phyloP scores from a whole-genome alignment of 2,113 vertebrate genomes.

The Paradisaea rubra region DNA sequence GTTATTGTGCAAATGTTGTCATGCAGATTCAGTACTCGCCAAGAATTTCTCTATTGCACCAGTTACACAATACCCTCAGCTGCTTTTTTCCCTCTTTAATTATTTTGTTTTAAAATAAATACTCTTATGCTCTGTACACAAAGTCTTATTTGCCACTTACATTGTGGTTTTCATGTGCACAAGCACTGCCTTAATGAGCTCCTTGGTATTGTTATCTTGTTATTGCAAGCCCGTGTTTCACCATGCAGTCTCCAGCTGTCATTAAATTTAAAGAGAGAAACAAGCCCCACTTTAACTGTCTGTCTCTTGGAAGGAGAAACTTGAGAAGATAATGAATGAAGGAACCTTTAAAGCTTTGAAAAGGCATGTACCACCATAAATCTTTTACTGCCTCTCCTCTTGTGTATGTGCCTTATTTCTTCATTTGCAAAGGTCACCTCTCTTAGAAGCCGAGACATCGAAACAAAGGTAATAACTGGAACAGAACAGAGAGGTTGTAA shows the following conservation, averaged over 20 bases:
- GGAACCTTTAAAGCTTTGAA: slow-evolving; percentile 24
- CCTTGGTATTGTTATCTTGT: background rate
- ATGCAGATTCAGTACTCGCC: background rate
- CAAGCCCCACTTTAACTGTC: background rate
- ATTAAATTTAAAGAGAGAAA: background rate
- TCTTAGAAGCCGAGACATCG: slow-evolving; percentile 3
- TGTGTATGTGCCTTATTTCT: slow-evolving; percentile 18
- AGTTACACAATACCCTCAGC: background rate
- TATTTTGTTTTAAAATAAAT: background rate
- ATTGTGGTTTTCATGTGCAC: background rate
- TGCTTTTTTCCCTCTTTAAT: background rate
- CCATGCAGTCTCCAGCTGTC: background rate
- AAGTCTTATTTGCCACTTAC: background rate
- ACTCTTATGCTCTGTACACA: background rate
- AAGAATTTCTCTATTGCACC: background rate
- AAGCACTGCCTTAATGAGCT: background rate
- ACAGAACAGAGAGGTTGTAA: background rate
- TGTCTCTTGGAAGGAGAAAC: background rate
- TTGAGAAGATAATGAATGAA: slow-evolving; percentile 23
- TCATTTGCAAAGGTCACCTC: slow-evolving; percentile 52
- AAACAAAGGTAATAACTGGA: background rate
- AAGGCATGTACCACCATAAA: background rate
- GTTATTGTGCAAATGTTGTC: background rate
- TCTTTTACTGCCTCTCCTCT: background rate
- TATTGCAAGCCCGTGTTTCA: background rate